Evolutionary conservation across 2,113 vertebrate genomes (phyloP).

Genomic region (Poeciliopsis occidentalis): DNA sequence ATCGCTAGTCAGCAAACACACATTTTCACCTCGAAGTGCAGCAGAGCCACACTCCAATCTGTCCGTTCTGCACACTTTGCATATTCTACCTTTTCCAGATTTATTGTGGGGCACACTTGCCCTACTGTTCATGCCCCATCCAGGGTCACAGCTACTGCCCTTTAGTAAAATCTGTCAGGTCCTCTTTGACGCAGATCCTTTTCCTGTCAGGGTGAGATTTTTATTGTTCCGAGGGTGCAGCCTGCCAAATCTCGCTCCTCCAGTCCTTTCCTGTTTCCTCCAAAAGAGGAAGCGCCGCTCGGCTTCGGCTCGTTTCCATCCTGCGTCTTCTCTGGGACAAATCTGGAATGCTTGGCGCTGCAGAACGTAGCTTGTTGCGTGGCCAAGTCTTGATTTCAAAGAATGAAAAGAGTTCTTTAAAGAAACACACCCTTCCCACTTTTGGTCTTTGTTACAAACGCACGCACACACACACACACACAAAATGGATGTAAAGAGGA

Average conservation of each 20-base stretch:
- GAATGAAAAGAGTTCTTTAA: conserved; percentile 69
- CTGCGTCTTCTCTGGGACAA: conserved; percentile 70
- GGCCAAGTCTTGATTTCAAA: conserved; percentile 72
- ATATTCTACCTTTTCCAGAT: background rate
- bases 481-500: background rate
- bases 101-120: conserved; percentile 51
- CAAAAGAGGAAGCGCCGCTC: conserved; percentile 83
- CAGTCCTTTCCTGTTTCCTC: conserved; percentile 96
- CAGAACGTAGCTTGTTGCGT: conserved; percentile 28
- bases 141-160: conserved; percentile 84
- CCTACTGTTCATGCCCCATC: conserved; percentile 64
- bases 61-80: background rate
- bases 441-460: conserved; percentile 7
- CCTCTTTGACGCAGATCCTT: conserved; percentile 91
- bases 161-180: conserved; percentile 75
- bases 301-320: conserved; percentile 28
- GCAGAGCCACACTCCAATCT: background rate
- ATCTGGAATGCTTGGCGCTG: conserved; percentile 52
- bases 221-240: conserved; percentile 88
- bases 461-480: too few relatives aligned
- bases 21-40: background rate
- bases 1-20: background rate
- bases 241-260: conserved; percentile 81
- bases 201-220: conserved; percentile 86
- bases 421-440: conserved; percentile 46